Base-by-base conservation (phyloP, 2,113 vertebrate species). In the Zootoca vivipara region DNA sequence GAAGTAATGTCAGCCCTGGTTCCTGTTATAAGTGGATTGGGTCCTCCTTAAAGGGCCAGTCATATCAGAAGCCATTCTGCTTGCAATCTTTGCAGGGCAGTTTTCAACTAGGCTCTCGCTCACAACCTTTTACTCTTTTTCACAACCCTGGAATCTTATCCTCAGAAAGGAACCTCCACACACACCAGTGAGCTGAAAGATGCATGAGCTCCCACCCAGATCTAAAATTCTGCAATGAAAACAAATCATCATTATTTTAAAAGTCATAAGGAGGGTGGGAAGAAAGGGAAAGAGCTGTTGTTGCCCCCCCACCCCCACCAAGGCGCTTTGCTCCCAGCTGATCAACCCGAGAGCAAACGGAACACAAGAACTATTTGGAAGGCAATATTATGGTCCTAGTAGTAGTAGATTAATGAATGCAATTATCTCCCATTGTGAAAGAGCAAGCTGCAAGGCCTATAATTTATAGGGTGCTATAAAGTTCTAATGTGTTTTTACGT, bases 401-500 rank as follows among this genome's bases (percentile, higher is more conserved):
- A 96, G 93, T 93, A 95, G 95, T 96, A 97, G 96, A 97, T 97
- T 97, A 97, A 97, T 97, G 96, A 97, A 97, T 92, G 95, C 97
- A 97, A 97, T 97, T 97, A 97, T 93, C 95, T 96, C 95, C 93
- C 95, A 95, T 91, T 94, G 96, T 94, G 94, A 95, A 93, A 94
- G 94, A 73, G 93, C 96, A 96, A 94, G 91, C 96, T 26, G 46
- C 95, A 96, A 95, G 95, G 96, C 95, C 96, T 93, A 84, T 97
- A 97, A 97, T 97, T 97, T 97, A 96, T 97, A 95, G 96, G 90
- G 85, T 83, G 91, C 96, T 95, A 94, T 97, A 96, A 96, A 97
- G 96, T 97, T 96, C 95, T 97, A 97, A 97, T 96, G 96, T 96
- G 96, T 96, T 97, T 97, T 97, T 96, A 96, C 96, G 96, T 97